Conservation (phyloP, 2,797 vertebrate species). For the Ptychadena robeensis region DNA sequence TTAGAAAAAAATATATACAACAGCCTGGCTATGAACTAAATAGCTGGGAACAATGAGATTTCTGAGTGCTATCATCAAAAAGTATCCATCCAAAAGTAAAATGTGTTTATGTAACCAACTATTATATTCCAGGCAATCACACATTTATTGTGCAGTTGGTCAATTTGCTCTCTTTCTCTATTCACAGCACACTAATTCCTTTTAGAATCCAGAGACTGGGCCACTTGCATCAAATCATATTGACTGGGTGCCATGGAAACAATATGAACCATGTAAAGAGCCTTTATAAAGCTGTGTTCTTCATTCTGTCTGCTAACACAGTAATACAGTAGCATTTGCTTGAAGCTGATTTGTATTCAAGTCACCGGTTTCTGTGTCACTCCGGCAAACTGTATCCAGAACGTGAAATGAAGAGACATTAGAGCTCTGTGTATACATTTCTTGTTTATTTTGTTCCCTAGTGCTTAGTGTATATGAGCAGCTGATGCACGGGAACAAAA, state of each 20-base stretch:
- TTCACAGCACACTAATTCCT: conserved; percentile 60
- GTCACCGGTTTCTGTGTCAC: conserved; percentile 54
- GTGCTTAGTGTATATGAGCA: conserved; percentile 2
- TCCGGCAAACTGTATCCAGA: conserved; percentile 56
- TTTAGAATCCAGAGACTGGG: conserved; percentile 56
- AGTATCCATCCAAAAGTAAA: conserved; percentile 61
- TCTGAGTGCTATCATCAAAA: conserved; percentile 58
- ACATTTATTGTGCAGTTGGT: conserved; percentile 61
- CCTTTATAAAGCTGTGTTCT: conserved; percentile 59
- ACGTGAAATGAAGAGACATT: conserved; percentile 48
- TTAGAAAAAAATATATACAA: no score
- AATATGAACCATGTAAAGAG: conserved; percentile 56
- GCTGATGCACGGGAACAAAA: not conserved
- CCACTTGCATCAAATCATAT: conserved; percentile 61
- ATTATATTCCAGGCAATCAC: conserved; percentile 61
- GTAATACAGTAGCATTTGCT: conserved; percentile 58
- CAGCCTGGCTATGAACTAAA: conserved; percentile 56
- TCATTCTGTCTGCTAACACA: conserved; percentile 57
- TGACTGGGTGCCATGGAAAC: conserved; percentile 62
- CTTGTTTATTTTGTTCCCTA: conserved; percentile 38
- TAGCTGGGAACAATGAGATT: conserved; percentile 53
- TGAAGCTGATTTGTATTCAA: conserved; percentile 57
- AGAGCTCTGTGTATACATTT: conserved; percentile 49
- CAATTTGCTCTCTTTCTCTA: conserved; percentile 59
- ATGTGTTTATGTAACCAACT: conserved; percentile 61